Conservation (phyloP, 2,888 invertebrate genomes). For the Macaria notata region DNA sequence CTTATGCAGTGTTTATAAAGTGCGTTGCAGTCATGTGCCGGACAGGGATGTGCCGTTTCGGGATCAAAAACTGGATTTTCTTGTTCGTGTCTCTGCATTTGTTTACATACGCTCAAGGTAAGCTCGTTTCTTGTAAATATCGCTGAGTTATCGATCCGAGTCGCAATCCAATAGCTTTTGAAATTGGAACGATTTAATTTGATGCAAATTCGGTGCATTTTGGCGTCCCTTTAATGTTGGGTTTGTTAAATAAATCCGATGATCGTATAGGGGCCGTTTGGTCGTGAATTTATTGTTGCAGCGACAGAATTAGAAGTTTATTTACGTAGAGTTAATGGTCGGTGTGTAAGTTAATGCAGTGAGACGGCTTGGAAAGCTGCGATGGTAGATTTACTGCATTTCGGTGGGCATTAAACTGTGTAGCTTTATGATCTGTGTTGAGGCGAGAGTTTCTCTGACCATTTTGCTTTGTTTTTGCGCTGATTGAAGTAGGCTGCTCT, state of each 20-base stretch:
- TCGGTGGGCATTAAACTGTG: constrained; percentile 11
- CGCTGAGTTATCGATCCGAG: constrained; percentile 63
- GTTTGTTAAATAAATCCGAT: constrained; percentile 5
- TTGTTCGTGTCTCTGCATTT: constrained; percentile 71
- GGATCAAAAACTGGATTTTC: constrained; percentile 77
- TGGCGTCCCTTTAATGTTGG: not conserved
- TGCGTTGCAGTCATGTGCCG: constrained; percentile 71
- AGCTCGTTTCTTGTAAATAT: constrained; percentile 71
- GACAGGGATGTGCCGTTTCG: constrained; percentile 74
- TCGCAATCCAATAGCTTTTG: constrained; percentile 24
- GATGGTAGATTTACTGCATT: constrained; percentile 27
- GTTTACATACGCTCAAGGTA: constrained; percentile 81
- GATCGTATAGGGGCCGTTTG: constrained; percentile 23
- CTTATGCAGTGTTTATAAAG: constrained; percentile 63
- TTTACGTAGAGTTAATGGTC: constrained; percentile 46
- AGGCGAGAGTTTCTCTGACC: not conserved
- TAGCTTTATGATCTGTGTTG: constrained; percentile 17
- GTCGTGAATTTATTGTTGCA: constrained; percentile 38
- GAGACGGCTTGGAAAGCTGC: constrained; percentile 21
- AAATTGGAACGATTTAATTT: constrained; percentile 32
- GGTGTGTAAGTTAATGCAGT: constrained; percentile 24
- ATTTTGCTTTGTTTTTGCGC: constrained; percentile 13
- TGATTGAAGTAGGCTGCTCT: constrained; percentile 13
- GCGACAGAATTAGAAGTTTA: constrained; percentile 45
- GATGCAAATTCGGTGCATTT: constrained; percentile 25